A percentile compares a stretch with the other conserved stretches of the same genome.
Conservation (phyloP, 1,140 invertebrate genomes). For the Penaeus chinensis region DNA sequence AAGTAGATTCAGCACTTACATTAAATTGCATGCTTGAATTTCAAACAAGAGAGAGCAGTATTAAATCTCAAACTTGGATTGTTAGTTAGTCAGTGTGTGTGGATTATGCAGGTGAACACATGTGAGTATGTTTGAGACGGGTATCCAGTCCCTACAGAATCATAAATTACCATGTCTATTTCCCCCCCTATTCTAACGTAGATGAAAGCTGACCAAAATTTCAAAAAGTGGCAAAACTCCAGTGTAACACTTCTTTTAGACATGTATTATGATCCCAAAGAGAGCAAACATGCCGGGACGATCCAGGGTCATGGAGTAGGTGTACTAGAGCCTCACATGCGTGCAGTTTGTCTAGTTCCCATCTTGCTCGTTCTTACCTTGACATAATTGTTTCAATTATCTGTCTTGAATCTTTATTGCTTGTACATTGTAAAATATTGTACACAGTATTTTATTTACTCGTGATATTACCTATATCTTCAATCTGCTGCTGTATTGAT, state of each 20-base stretch:
- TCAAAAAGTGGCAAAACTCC: slow-evolving; percentile 33
- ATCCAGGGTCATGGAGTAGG: slow-evolving; percentile 54
- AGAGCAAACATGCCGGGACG: slow-evolving; percentile 36
- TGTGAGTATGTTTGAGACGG: slow-evolving; percentile 39
- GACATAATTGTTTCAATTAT: slow-evolving; percentile 31
- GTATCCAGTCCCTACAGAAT: slow-evolving; percentile 8
- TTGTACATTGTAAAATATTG: slow-evolving; percentile 42
- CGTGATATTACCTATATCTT: slow-evolving; percentile 35
- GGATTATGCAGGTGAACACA: slow-evolving; percentile 2
- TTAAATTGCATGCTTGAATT: slow-evolving; percentile 49
- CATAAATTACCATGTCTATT: slow-evolving; percentile 41
- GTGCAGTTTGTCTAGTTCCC: slow-evolving; percentile 36
- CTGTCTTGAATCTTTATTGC: slow-evolving; percentile 33
- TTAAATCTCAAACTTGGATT: slow-evolving; percentile 48
- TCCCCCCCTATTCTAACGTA: slow-evolving; percentile 22
- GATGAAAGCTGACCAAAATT: slow-evolving; percentile 7
- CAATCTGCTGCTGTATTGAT: slow-evolving; percentile 24
- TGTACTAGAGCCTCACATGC: slow-evolving; percentile 25
- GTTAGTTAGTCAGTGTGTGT: slow-evolving; percentile 35
- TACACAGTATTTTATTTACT: slow-evolving; percentile 41
- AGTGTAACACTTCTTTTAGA: slow-evolving; percentile 41
- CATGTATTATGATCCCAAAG: slow-evolving; percentile 34
- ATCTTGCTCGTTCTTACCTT: slow-evolving; percentile 37
- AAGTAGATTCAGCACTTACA: slow-evolving; percentile 34
- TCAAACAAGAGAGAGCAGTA: slow-evolving; percentile 46